Evolutionary conservation across 2,113 vertebrate genomes (phyloP).

Genomic region (Hypomesus transpacificus): DNA sequence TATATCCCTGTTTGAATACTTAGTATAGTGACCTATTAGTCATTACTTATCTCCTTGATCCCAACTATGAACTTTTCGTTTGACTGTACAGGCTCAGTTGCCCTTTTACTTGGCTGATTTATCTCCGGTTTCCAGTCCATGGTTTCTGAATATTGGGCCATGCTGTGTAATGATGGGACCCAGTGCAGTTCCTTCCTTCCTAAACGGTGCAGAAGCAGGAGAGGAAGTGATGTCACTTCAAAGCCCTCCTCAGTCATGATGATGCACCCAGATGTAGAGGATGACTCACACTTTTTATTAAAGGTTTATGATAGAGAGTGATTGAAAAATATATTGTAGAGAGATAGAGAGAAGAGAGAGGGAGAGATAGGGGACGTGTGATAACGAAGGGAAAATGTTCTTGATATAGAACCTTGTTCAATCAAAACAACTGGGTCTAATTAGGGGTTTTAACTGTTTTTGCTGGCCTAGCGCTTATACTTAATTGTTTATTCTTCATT

Average conservation of each 20-base stretch:
- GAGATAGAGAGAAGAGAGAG: background rate
- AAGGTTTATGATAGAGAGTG: too few species aligned
- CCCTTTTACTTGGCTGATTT: background rate
- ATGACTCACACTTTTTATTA: background rate
- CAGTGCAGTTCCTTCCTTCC: background rate
- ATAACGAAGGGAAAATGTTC: too few species aligned
- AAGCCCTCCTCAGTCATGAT: background rate
- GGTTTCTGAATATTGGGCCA: background rate
- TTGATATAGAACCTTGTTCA: too few species aligned
- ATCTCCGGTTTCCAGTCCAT: background rate
- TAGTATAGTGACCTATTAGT: background rate
- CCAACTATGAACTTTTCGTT: background rate
- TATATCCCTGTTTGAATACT: background rate
- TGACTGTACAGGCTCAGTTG: background rate
- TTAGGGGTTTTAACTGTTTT: too few species aligned
- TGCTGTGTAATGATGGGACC: background rate
- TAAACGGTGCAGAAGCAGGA: background rate
- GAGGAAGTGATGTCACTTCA: conserved; percentile 6
- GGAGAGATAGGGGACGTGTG: background rate
- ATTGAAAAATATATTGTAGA: background rate
- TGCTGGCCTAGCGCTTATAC: too few species aligned
- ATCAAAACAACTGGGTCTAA: too few species aligned
- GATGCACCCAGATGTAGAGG: background rate
- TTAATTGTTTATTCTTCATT: background rate
- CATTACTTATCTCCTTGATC: background rate